Evolutionary conservation across 2,113 vertebrate genomes (phyloP).

Genomic region (Bubo scandiacus): DNA sequence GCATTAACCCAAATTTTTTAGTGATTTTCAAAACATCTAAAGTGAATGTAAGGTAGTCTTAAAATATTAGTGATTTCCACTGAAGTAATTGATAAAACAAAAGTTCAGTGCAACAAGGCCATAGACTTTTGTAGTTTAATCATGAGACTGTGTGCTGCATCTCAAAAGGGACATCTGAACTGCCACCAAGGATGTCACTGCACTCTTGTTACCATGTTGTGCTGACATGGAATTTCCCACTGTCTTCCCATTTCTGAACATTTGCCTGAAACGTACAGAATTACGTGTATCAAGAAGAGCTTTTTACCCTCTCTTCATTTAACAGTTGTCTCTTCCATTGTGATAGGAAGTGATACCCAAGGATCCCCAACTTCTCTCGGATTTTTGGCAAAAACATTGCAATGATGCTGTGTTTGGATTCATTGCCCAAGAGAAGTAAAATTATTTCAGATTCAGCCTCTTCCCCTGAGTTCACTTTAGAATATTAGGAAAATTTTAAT

Average conservation of each 20-base stretch:
- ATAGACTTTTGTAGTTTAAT: background rate
- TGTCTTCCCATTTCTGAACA: background rate
- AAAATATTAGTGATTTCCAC: background rate
- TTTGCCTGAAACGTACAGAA: background rate
- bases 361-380: rapidly evolving
- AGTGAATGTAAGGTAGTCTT: background rate
- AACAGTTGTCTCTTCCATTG: background rate
- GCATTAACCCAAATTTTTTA: background rate
- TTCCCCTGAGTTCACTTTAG: background rate
- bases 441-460: background rate
- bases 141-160: background rate
- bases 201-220: background rate
- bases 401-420: background rate
- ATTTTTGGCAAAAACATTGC: background rate
- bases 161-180: background rate
- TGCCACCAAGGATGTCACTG: background rate
- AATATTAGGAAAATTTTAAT: background rate
- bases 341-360: background rate
- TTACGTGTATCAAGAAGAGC: rapidly evolving
- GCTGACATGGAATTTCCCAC: background rate
- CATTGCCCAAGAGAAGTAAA: background rate
- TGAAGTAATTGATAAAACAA: background rate
- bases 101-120: background rate
- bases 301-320: background rate
- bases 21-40: background rate